Conservation (phyloP, 2,797 vertebrate genomes). For the Pangasius macronema region DNA sequence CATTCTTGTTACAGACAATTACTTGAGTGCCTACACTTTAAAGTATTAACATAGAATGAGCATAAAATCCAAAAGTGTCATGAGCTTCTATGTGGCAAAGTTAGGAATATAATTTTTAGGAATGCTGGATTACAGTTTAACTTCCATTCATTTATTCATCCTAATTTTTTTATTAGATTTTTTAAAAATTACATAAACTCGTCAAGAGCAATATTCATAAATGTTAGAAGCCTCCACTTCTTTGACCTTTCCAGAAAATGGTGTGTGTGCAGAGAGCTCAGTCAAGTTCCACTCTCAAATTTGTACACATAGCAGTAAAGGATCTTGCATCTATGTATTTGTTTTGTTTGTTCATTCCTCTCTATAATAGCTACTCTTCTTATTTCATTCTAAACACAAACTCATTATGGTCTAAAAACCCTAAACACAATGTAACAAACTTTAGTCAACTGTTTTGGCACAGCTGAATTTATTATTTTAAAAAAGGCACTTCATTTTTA, state of each 20-base stretch:
- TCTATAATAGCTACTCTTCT: not conserved
- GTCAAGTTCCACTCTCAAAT: not conserved
- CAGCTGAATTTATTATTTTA: slow-evolving; percentile 43
- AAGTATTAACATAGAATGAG: not conserved
- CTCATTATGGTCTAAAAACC: not conserved
- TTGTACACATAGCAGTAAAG: not conserved
- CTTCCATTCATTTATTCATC: not conserved
- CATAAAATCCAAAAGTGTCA: not conserved
- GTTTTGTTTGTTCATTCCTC: not conserved
- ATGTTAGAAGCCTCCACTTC: not conserved
- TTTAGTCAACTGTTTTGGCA: not conserved
- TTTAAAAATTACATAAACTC: not conserved
- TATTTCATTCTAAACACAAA: not conserved
- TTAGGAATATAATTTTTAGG: not conserved
- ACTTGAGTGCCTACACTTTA: not conserved
- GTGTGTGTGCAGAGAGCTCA: not conserved
- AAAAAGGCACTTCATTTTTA: slow-evolving; percentile 24
- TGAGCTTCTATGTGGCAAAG: not conserved
- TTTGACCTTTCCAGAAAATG: not conserved
- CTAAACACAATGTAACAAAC: not conserved
- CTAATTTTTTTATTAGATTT: not conserved
- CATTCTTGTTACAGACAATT: not conserved
- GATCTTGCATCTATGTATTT: not conserved
- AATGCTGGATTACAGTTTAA: not conserved
- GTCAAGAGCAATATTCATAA: not conserved